Evolutionary conservation across 1,140 invertebrate genomes (phyloP), one percentile per base, ranked within the genome.

Genomic region (Drosophila nigrodunni): DNA sequence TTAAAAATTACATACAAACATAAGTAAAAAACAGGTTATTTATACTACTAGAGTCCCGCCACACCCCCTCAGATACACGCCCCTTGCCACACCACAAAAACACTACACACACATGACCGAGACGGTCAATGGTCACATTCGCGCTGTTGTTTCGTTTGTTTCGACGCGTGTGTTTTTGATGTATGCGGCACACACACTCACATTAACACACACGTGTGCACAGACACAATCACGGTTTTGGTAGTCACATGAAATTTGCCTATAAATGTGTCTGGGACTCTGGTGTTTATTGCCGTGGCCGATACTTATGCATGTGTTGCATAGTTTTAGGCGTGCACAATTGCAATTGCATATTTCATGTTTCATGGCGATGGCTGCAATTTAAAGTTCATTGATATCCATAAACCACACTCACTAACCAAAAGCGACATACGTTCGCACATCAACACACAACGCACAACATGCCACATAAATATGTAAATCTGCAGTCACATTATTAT

Each of bases 341-440:
- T 73, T 77, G 55, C 80, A 89, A 88, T 83, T 87, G 83, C 83
- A 87, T 78, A 89, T 80, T 89, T 89, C 62, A 85, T 82, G 73
- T 82, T 81, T 68, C 78, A 77, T 75, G 74, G 37, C 54, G 54
- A 57, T 66, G 80, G 39, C 69, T 70, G 77, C 77, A 89, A 85
- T 89, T 89, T 89, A 85, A 89, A 89, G 85, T 89, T 89, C 85
- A 89, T 89, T 89, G 85, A 89, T 89, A 89, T 85, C 85, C 78
- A 89, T 89, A 89, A 81, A 89, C 80, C 70, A 77, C 83, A 80
- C 71, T 70, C 72, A 35, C 60, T 72, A 76, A 72, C 69, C 54
- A 54, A 66, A 57, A 58, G 43, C 15, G 64, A 15, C 54, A 61
- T 41, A 44, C 30, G 47, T 21, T 15, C 60, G n/a, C 43, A 49